These are phyloP conservation scores for Griposia aprilina DNA, from an alignment of 2,888 invertebrate species.

Conservation along the genomic window DNA sequence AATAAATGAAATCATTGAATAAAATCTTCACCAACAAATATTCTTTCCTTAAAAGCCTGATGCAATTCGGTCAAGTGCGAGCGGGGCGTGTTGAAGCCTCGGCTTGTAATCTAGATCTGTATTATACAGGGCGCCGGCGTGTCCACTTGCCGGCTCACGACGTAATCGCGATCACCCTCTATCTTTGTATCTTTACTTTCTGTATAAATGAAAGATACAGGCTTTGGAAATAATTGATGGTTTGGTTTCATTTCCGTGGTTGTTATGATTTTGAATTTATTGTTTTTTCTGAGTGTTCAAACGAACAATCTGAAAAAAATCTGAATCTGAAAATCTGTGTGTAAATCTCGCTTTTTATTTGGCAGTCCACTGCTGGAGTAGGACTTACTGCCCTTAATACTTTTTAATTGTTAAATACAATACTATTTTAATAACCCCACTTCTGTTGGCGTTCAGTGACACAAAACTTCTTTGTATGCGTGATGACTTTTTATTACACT, in stretches of 20 bases:
- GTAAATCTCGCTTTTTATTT: background rate
- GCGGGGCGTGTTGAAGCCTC: constrained; percentile 44
- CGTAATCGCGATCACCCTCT: constrained; percentile 53
- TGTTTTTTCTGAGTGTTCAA: background rate
- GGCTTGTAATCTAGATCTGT: constrained; percentile 57
- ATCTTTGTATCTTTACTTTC: constrained; percentile 50
- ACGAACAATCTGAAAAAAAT: no score
- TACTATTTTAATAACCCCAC: background rate
- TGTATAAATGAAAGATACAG: constrained; percentile 40
- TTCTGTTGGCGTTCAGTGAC: background rate
- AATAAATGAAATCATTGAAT: background rate
- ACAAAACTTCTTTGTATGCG: no score
- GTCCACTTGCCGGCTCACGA: constrained; percentile 39
- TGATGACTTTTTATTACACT: background rate
- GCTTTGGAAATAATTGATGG: constrained; percentile 20
- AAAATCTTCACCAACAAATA: background rate
- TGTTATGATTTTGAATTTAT: background rate
- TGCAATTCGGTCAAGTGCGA: constrained; percentile 57
- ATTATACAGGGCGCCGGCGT: constrained; percentile 53
- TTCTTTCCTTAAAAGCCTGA: background rate
- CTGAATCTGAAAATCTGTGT: no score
- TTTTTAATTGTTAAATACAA: background rate
- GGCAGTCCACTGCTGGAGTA: background rate
- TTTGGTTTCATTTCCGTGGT: constrained; percentile 28
- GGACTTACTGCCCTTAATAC: background rate